Conservation (phyloP, 2,797 vertebrate genomes). For the Melopsittacus undulatus region DNA sequence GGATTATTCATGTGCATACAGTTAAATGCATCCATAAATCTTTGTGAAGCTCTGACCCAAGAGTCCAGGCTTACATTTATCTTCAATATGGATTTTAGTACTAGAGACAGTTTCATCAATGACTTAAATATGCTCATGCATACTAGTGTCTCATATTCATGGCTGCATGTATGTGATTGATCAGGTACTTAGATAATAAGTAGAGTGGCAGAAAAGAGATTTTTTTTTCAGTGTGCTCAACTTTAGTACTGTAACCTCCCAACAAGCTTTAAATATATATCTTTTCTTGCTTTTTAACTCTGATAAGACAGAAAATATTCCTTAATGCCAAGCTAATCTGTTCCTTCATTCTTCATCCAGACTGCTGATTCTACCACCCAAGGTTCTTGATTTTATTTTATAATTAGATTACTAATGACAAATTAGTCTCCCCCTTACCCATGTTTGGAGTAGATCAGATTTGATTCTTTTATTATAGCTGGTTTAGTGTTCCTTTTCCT, state of each 20-base stretch:
- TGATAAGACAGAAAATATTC: not conserved
- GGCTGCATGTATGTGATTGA: not conserved
- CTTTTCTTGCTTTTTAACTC: not conserved
- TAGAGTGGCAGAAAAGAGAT: not conserved
- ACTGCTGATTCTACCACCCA: not conserved
- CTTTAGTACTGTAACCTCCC: not conserved
- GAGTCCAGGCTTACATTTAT: not conserved
- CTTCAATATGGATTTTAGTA: not conserved
- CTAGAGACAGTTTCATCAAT: not conserved
- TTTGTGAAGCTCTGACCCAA: not conserved
- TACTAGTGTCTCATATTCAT: not conserved
- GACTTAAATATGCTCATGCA: not conserved
- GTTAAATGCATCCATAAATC: slow-evolving; percentile 14
- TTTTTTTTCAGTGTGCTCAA: not conserved
- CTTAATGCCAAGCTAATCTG: not conserved
- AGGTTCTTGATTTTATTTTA: not conserved
- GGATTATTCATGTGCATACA: not conserved
- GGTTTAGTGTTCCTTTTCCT: not conserved
- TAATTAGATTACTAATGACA: not conserved
- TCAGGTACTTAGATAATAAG: not conserved
- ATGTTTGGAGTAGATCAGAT: not conserved
- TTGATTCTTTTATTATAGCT: not conserved
- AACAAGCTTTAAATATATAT: not conserved
- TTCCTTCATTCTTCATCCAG: not conserved
- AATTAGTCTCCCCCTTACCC: not conserved